Evolutionary conservation across 1,140 invertebrate genomes (phyloP).

Genomic region (Hyphantria cunea): DNA sequence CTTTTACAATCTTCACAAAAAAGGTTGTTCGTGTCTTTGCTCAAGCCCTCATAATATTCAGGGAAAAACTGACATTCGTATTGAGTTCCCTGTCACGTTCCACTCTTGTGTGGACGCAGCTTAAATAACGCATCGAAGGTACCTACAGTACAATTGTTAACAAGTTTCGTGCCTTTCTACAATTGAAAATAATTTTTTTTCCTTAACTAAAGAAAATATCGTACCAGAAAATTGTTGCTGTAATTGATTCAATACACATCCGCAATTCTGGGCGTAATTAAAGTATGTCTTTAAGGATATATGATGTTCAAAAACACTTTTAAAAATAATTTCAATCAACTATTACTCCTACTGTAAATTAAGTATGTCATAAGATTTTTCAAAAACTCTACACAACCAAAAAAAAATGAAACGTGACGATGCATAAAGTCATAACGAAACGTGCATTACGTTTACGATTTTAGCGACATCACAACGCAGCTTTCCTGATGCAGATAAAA

Average conservation of each 20-base stretch:
- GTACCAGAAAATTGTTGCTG: too few species aligned
- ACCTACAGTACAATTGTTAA: constrained; percentile 6
- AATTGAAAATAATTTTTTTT: constrained; percentile 14
- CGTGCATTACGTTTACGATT: constrained; percentile 2
- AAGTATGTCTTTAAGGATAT: too few species aligned
- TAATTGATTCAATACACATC: too few species aligned
- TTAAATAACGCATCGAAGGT: constrained; percentile 26
- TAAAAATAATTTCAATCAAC: too few species aligned
- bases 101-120: constrained; percentile 17
- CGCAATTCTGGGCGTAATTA: too few species aligned
- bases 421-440: not conserved
- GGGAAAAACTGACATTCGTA: constrained; percentile 22
- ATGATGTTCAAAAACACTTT: too few species aligned
- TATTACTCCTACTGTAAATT: too few species aligned
- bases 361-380: too few species aligned
- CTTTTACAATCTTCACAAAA: constrained; percentile 27
- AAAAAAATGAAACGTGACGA: not conserved
- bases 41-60: constrained; percentile 17
- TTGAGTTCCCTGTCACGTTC: constrained; percentile 19
- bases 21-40: constrained; percentile 23
- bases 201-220: not conserved
- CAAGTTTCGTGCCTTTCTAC: not conserved
- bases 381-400: too few species aligned
- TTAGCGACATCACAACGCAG: constrained; percentile 5
- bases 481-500: constrained; percentile 10